These are phyloP conservation scores for Psilanteris sp. DNA, from an alignment of 1,140 invertebrate species.

Conservation along the genomic window DNA sequence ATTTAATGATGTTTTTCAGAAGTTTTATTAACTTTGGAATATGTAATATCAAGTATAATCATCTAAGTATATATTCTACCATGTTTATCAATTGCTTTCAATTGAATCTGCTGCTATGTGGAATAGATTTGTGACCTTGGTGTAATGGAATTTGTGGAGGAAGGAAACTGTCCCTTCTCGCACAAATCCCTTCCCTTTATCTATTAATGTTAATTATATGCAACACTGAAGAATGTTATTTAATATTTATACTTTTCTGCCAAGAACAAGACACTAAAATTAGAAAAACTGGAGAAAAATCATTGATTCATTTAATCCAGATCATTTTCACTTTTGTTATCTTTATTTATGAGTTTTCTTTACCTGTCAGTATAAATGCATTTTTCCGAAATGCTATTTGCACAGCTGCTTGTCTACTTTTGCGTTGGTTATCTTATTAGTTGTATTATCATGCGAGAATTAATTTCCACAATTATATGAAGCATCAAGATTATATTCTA, in stretches of 20 bases:
- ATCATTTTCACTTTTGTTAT: conserved; percentile 35
- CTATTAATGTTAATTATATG: conserved; percentile 22
- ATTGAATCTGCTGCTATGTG: conserved; percentile 52
- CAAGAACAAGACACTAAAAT: too few species aligned
- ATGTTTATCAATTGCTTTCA: conserved; percentile 60
- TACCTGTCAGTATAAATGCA: too few species aligned
- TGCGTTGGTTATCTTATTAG: conserved; percentile 34
- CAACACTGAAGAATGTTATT: too few species aligned
- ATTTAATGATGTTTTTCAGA: conserved; percentile 4
- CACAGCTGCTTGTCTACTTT: too few species aligned
- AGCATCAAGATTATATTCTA: too few species aligned
- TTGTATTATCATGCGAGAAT: too few species aligned
- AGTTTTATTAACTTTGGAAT: conserved; percentile 28
- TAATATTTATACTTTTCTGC: conserved; percentile 8
- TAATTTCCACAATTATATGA: too few species aligned
- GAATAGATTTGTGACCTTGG: conserved; percentile 66
- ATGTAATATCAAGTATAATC: conserved; percentile 16
- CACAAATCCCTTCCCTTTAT: conserved; percentile 6
- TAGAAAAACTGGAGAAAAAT: too few species aligned
- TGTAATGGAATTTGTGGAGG: conserved; percentile 58
- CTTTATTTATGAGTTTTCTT: conserved; percentile 51
- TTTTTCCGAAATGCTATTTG: conserved; percentile 41
- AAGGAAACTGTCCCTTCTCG: conserved; percentile 62
- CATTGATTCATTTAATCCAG: neutral
- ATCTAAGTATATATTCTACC: conserved; percentile 32